Base-by-base conservation (phyloP, 2,797 vertebrate genomes). In the Thamnophis elegans region DNA sequence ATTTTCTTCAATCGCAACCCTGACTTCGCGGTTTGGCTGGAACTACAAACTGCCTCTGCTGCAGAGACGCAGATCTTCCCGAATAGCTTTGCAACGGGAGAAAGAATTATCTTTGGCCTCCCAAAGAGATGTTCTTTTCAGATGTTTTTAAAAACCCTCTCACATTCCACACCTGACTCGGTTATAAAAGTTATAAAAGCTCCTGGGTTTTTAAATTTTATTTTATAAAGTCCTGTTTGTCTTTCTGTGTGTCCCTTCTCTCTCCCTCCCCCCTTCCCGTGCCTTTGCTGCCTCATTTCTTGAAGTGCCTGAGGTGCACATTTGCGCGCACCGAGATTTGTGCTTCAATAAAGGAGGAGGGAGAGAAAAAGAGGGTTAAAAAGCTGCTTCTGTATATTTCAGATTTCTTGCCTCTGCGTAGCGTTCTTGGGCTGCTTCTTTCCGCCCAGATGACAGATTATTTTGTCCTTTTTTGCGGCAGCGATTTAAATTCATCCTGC, bases 21-120 rank as follows among this genome's bases (percentile, higher is more conserved):
- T n/a, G 91, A 65, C 89, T 65, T 93, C 36, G 32, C 86, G 95
- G 56, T 59, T 95, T 92, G 88, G 59, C 10, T 82, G 85, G 89
- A 60, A 26, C 42, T 62, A 56, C 51, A 88, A 82, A 47, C 16
- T 89, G 93, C 92, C 91, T 94, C 78, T 94, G 94, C 96, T 97
- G 97, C 97, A 97, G 95, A 93, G 95, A 95, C 95, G 97, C 96
- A 94, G 96, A 91, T 93, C 93, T 94, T 65, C 14, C 86, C 28
- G 47, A 88, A 68, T 58, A 58, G 26, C 36, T 18, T 58, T 26
- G 89, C 62, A 26, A 12, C 47, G 4, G 53, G 78, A 82, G n/a
- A 11, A 26, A 59, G 51, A 6, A 5, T 14, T 58, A 3, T 32
- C 26, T 42, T 28, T 16, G 68, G 26, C 36, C 18, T 56, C 60